Conservation (phyloP, 2,797 vertebrate species). For the Peromyscus melanophrys region DNA sequence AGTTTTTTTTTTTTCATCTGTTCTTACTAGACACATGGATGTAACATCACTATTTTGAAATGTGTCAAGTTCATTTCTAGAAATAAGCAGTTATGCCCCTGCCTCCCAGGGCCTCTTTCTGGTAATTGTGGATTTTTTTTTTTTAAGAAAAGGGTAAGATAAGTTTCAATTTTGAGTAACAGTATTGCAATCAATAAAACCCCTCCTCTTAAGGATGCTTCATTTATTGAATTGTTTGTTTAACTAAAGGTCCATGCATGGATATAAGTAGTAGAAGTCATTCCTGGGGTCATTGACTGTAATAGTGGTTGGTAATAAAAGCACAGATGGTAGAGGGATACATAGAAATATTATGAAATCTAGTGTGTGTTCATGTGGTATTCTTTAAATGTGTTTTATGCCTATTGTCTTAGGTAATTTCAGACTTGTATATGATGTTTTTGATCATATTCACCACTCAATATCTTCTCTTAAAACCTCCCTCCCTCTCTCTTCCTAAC, state of each 20-base stretch:
- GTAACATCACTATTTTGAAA: slow-evolving; percentile 48
- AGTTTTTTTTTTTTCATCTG: not conserved
- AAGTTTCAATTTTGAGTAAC: slow-evolving; percentile 51
- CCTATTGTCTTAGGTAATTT: not conserved
- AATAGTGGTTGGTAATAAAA: slow-evolving; percentile 18
- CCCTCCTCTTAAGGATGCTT: not conserved
- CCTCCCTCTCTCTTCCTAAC: not conserved
- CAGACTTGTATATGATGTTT: not conserved
- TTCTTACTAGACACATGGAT: not conserved
- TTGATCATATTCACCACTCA: not conserved
- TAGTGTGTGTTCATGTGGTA: not conserved
- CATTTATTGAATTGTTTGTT: slow-evolving; percentile 1
- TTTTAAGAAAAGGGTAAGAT: slow-evolving; percentile 14
- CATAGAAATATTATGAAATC: not conserved
- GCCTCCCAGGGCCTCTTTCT: not conserved
- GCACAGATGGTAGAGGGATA: not conserved
- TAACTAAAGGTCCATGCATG: not conserved
- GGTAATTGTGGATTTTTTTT: not conserved
- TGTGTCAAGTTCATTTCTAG: slow-evolving; percentile 65
- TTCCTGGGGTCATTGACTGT: not conserved
- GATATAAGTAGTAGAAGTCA: slow-evolving; percentile 31
- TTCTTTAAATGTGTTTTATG: not conserved
- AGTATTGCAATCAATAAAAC: not conserved
- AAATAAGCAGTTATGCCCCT: slow-evolving; percentile 46
- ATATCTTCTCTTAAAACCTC: not conserved